Evolutionary conservation across 1,140 invertebrate species (phyloP).

Genomic region (Heliconius congener): DNA sequence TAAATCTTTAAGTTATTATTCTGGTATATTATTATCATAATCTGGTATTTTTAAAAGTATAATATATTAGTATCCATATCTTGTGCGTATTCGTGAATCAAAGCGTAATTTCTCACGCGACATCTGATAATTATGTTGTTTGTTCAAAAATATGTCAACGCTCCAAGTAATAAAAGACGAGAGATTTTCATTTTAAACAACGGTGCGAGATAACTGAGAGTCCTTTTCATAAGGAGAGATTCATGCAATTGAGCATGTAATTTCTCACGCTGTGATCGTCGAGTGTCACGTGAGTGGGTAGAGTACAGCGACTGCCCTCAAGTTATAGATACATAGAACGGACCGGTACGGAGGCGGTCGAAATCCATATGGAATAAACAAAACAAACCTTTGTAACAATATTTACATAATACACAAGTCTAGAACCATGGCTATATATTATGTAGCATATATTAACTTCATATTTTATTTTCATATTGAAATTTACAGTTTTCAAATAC

Average conservation of each 20-base stretch:
- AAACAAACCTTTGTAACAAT: slow-evolving; percentile 37
- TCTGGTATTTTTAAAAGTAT: too few relatives aligned
- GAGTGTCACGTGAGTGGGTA: slow-evolving; percentile 45
- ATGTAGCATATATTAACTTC: neutral
- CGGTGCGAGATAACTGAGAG: slow-evolving; percentile 21
- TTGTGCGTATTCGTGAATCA: neutral
- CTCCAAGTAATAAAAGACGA: slow-evolving; percentile 23
- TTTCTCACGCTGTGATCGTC: slow-evolving; percentile 37
- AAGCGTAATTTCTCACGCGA: slow-evolving; percentile 32
- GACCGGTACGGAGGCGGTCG: slow-evolving; percentile 40
- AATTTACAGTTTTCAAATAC: neutral
- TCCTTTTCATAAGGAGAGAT: slow-evolving; percentile 18
- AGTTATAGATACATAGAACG: slow-evolving; percentile 44
- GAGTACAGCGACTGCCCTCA: slow-evolving; percentile 41
- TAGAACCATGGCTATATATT: neutral
- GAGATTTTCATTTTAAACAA: slow-evolving; percentile 2
- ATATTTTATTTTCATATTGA: neutral
- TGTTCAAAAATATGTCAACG: neutral
- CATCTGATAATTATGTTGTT: slow-evolving; percentile 29
- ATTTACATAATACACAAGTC: slow-evolving; percentile 43
- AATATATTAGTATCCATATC: neutral
- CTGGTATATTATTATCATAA: too few relatives aligned
- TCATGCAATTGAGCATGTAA: slow-evolving; percentile 23
- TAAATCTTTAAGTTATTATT: too few relatives aligned
- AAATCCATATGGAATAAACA: slow-evolving; percentile 39